Percentiles rank a stretch among this genome's conserved stretches.
phyloP scores from a whole-genome alignment of 2,113 vertebrate species.

The Centropristis striata region DNA sequence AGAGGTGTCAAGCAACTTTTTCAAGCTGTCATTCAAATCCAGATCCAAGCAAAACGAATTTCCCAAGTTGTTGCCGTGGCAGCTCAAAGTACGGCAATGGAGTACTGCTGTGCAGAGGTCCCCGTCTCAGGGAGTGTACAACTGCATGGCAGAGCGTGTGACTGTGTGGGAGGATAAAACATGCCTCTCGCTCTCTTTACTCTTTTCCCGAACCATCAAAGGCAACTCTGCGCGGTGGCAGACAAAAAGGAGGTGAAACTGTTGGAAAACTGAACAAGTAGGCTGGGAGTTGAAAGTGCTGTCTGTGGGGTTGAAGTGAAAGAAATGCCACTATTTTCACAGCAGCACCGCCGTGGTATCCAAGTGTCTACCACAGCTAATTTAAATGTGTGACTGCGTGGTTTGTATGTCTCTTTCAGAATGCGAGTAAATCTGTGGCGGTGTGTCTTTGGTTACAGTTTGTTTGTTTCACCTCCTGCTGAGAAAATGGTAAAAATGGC shows the following conservation, averaged over 20 bases:
- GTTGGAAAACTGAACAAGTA: conserved; percentile 55
- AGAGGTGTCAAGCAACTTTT: conserved; percentile 56
- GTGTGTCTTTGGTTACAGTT: conserved; percentile 48
- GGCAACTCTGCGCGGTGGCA: conserved; percentile 43
- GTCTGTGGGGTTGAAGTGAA: conserved; percentile 58
- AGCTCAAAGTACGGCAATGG: conserved; percentile 41
- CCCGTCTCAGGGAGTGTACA: conserved; percentile 40
- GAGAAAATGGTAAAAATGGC: conserved; percentile 20
- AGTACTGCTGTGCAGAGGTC: conserved; percentile 46
- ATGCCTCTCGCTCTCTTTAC: conserved; percentile 46
- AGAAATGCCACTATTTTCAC: conserved; percentile 52
- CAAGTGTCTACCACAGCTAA: conserved; percentile 39
- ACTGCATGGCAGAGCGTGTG: conserved; percentile 36
- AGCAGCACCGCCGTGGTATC: conserved; percentile 27
- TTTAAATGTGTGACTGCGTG: conserved; percentile 47
- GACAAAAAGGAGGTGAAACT: conserved; percentile 73
- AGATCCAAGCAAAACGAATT: conserved; percentile 53
- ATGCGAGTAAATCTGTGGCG: conserved; percentile 30
- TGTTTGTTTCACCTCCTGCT: conserved; percentile 37
- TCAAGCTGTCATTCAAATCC: conserved; percentile 61
- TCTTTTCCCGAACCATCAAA: conserved; percentile 70
- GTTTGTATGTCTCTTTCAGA: conserved; percentile 37
- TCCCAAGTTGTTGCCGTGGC: conserved; percentile 53
- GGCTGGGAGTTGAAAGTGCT: conserved; percentile 64
- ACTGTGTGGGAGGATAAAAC: conserved; percentile 64